Conservation (phyloP, 2,113 vertebrate species). For the Sphyrna mokarran region DNA sequence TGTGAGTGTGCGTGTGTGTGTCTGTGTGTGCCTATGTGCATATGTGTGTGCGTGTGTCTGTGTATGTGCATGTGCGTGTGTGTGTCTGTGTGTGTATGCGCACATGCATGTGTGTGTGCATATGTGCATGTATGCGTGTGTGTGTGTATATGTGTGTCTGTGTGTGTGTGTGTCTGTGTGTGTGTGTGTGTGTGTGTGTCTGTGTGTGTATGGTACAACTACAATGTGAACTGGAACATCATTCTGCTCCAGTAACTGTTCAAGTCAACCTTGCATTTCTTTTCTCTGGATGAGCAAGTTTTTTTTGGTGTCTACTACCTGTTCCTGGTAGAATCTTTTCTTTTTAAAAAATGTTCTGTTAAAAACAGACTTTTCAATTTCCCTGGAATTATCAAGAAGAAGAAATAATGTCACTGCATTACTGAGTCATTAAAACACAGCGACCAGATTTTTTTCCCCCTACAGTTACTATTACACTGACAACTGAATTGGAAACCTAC, state of each 20-base stretch:
- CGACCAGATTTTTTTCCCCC: neutral
- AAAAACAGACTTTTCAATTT: conserved; percentile 1
- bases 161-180: too few relatives aligned
- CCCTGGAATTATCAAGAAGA: neutral
- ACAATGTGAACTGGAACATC: too few relatives aligned
- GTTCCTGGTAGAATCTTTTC: neutral
- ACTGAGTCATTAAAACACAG: conserved; percentile 24
- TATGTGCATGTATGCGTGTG: too few relatives aligned
- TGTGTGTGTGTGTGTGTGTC: too few relatives aligned
- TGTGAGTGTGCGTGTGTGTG: too few relatives aligned
- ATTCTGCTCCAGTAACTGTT: neutral
- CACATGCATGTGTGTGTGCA: too few relatives aligned
- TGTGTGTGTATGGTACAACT: too few relatives aligned
- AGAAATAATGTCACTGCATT: neutral
- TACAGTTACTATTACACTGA: neutral
- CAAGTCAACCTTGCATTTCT: neutral
- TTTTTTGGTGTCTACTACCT: neutral
- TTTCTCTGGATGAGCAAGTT: neutral
- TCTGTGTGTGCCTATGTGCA: too few relatives aligned
- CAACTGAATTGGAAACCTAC: neutral
- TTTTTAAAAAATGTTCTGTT: neutral
- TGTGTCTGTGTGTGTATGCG: too few relatives aligned
- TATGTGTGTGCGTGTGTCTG: too few relatives aligned
- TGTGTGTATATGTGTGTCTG: too few relatives aligned
- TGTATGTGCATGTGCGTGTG: too few relatives aligned